Evolutionary conservation across 2,113 vertebrate species (phyloP).

Genomic region (Fulmarus glacialis): DNA sequence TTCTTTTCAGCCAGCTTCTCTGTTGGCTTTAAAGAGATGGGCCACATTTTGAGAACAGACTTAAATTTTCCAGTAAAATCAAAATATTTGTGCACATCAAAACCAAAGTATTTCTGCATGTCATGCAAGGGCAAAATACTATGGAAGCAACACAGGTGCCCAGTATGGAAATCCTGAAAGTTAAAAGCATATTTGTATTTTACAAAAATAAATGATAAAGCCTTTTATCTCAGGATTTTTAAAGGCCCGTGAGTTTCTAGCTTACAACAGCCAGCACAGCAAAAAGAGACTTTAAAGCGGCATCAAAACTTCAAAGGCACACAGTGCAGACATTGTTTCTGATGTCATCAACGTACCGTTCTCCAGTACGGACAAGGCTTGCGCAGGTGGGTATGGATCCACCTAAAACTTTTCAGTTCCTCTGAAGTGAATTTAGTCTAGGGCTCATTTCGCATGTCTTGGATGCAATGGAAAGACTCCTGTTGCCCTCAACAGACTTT

Average conservation of each 20-base stretch:
- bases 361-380: background rate
- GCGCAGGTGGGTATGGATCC: fast-evolving
- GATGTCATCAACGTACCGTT: fast-evolving
- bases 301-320: background rate
- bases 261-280: background rate
- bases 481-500: background rate
- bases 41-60: background rate
- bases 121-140: background rate
- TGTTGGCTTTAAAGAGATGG: background rate
- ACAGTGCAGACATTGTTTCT: fast-evolving
- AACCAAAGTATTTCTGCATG: background rate
- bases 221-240: background rate
- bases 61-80: background rate
- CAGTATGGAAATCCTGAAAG: background rate
- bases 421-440: background rate
- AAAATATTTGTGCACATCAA: background rate
- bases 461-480: background rate
- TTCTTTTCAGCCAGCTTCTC: background rate
- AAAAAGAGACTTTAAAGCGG: background rate
- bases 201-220: background rate
- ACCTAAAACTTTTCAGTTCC: background rate
- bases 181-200: background rate
- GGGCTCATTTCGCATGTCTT: fast-evolving
- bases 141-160: background rate
- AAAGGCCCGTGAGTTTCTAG: background rate